A percentile compares a stretch with the other conserved stretches of the same genome.
phyloP scores from a whole-genome alignment of 2,797 vertebrate species.

The Mycteria americana region DNA sequence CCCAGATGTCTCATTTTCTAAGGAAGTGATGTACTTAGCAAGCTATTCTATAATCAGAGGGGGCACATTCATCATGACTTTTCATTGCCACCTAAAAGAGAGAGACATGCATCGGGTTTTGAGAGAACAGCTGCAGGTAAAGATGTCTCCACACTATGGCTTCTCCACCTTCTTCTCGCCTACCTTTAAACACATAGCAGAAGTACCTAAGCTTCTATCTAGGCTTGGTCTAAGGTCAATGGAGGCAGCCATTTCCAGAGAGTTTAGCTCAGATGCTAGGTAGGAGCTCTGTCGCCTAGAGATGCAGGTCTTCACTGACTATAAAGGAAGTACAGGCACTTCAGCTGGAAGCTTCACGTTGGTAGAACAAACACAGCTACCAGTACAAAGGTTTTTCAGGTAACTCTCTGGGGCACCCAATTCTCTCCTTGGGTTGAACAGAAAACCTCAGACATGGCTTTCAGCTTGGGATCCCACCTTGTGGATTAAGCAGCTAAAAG shows the following conservation, averaged over 20 bases:
- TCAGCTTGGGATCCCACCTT: neutral
- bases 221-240: neutral
- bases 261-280: neutral
- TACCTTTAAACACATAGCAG: neutral
- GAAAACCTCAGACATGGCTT: neutral
- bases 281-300: neutral
- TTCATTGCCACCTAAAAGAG: neutral
- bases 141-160: neutral
- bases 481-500: neutral
- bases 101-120: neutral
- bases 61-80: neutral
- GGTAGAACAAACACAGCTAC: neutral
- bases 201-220: neutral
- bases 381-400: neutral
- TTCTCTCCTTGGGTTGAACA: neutral
- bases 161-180: neutral
- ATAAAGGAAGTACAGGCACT: neutral
- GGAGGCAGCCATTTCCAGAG: neutral
- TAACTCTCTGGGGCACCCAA: neutral
- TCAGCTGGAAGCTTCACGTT: neutral
- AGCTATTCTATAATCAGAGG: neutral
- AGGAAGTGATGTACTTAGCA: neutral
- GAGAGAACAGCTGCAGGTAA: neutral
- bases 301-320: neutral
- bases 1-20: constrained; percentile 11